A percentile compares a stretch with the other conserved stretches of the same genome.
Conservation (phyloP, 2,888 invertebrate genomes). For the Frankliniella fusca region DNA sequence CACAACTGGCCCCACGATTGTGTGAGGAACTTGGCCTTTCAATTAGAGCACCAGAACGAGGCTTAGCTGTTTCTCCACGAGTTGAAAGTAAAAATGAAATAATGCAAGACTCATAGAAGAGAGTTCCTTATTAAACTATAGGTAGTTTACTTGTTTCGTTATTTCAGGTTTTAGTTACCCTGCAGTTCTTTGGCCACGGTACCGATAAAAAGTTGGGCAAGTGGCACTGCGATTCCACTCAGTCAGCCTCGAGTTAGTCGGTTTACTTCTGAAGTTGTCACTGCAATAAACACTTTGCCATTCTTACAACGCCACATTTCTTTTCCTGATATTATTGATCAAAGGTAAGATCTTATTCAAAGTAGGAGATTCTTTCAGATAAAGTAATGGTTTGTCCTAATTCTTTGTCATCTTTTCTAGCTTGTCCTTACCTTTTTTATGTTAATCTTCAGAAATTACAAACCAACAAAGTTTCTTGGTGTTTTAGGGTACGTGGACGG, state of each 20-base stretch:
- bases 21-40: constrained; percentile 3
- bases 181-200: constrained; percentile 6
- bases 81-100: neutral
- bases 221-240: constrained; percentile 8
- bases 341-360: constrained; percentile 2
- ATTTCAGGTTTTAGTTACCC: constrained; percentile 15
- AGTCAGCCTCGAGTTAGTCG: constrained; percentile 6
- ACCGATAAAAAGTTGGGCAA: neutral
- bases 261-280: constrained; percentile 7
- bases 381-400: neutral
- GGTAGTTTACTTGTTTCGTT: constrained; percentile 3
- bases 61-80: neutral
- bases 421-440: neutral
- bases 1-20: constrained; percentile 1
- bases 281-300: constrained; percentile 15
- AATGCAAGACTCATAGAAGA: neutral
- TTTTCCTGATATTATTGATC: neutral
- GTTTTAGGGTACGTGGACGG: constrained; percentile 1
- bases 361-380: constrained; percentile 5
- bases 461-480: constrained; percentile 5
- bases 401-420: neutral
- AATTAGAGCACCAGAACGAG: neutral
- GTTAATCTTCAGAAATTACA: constrained; percentile 2
- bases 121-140: too few species aligned
- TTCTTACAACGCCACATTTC: constrained; percentile 4